Conservation (phyloP, 2,113 vertebrate genomes). For the Hydropotes inermis region DNA sequence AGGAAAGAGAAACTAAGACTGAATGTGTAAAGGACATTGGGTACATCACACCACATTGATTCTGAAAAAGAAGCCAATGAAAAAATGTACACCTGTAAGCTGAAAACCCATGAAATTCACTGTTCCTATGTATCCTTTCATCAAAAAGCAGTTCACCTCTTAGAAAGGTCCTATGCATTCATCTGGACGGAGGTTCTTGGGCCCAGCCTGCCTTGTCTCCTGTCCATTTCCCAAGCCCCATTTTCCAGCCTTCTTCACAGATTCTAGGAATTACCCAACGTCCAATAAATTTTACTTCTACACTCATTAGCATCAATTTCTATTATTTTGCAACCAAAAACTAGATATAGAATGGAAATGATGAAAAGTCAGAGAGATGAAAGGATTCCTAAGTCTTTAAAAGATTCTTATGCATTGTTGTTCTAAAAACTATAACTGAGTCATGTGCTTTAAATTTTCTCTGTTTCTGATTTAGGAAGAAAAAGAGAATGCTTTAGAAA, state of each 20-base stretch:
- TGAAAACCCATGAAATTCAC: neutral
- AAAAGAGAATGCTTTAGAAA: slow-evolving; percentile 42
- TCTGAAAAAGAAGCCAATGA: slow-evolving; percentile 1
- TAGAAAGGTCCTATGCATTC: neutral
- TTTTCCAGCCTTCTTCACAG: neutral
- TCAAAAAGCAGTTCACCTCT: neutral
- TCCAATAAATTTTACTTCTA: slow-evolving; percentile 12
- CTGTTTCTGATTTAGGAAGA: slow-evolving; percentile 3
- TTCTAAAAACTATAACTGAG: neutral
- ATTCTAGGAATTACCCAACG: neutral
- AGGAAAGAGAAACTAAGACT: neutral
- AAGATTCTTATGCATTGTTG: neutral
- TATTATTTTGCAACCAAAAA: neutral
- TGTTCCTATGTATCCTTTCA: neutral
- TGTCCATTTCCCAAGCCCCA: neutral
- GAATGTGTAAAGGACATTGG: neutral
- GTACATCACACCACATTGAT: neutral
- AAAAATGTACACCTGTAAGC: neutral
- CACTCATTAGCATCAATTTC: neutral
- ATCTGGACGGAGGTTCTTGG: neutral
- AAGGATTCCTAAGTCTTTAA: slow-evolving; percentile 26
- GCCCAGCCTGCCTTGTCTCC: neutral
- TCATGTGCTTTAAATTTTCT: slow-evolving; percentile 8
- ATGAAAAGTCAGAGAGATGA: neutral
- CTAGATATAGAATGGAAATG: neutral